Percentiles rank a stretch among this genome's conserved stretches.
Evolutionary conservation across 2,797 vertebrate genomes (phyloP).

Genomic region (Arrhamphus sclerolepis): DNA sequence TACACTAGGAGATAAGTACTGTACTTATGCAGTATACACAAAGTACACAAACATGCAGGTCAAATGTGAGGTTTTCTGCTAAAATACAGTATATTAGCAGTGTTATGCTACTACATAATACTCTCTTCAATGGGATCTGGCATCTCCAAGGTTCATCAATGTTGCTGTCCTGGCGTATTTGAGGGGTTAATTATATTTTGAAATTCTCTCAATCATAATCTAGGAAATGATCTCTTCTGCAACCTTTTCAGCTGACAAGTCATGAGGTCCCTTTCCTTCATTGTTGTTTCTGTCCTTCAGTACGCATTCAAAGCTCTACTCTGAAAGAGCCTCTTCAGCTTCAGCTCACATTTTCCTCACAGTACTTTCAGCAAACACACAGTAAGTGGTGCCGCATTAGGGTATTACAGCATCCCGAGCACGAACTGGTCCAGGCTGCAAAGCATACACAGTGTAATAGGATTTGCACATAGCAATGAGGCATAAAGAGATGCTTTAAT

Average conservation of each 20-base stretch:
- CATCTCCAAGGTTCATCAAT: constrained; percentile 24
- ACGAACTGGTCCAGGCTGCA: constrained; percentile 50
- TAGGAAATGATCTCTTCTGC: constrained; percentile 3
- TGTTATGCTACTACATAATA: not conserved
- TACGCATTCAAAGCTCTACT: constrained; percentile 29
- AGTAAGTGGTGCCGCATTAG: constrained; percentile 62
- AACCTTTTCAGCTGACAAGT: not conserved
- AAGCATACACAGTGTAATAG: constrained; percentile 67
- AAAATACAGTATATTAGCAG: not conserved
- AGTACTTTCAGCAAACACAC: constrained; percentile 58
- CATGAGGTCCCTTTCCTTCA: not conserved
- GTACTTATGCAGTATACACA: no score
- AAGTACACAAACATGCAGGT: no score
- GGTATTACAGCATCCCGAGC: constrained; percentile 51
- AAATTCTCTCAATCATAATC: constrained; percentile 26
- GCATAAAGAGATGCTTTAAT: constrained; percentile 71
- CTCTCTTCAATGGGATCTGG: not conserved
- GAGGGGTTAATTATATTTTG: constrained; percentile 37
- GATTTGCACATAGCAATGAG: constrained; percentile 77
- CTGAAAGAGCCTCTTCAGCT: constrained; percentile 46
- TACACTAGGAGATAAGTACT: no score
- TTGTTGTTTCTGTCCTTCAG: constrained; percentile 37
- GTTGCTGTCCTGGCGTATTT: constrained; percentile 19
- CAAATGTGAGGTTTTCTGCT: not conserved
- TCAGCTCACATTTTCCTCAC: constrained; percentile 32